Evolutionary conservation across 2,113 vertebrate genomes (phyloP), one percentile per base, ranked within the genome.

Genomic region (Anhinga anhinga): DNA sequence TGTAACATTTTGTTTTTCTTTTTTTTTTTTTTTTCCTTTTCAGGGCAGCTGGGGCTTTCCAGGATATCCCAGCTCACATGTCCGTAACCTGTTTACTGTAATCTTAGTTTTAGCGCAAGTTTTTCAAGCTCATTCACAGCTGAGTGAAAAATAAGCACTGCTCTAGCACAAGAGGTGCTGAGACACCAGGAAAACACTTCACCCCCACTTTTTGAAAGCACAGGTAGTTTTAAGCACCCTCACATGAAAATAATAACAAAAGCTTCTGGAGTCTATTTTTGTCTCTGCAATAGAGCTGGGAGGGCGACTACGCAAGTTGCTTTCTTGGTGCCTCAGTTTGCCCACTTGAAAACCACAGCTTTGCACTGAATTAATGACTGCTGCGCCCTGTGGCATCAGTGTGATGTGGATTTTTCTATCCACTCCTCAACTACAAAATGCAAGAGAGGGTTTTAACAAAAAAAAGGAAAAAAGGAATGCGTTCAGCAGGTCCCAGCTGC

Each of bases 11-110:
- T 22, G n/a, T 50, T n/a, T 36, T 56, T 10, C 17, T 16, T 32
- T 9, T 32, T 40, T 61, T 18, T 45, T 8, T 10, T 58, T 22
- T 78, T 72, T 40, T 3, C 12, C 11, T 79, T 82, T 91, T 76
- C 70, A 63, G 65, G 86, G 56, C 65, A 96, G 30, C 61, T 63
- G 65, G 61, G 86, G 56, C 71, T 95, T 97, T 96, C 93, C 93
- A 96, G 86, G 93, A 91, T 89, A 96, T 96, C 93, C 91, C 95
- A 96, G 86, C 47, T 96, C 77, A 12, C 77, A 52, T 74, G 42
- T n/a, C 73, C 5, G 1, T 15, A 91, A 84, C 69, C 65, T 91
- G 65, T 89, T 92, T 91, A 90, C 81, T 91, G 52, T n/a, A 22
- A 63, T 32, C 44, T 88, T 44, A 15, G 56, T 30, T 55, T 91